Evolutionary conservation across 2,888 invertebrate species (phyloP).

Genomic region (Folsomia candida): DNA sequence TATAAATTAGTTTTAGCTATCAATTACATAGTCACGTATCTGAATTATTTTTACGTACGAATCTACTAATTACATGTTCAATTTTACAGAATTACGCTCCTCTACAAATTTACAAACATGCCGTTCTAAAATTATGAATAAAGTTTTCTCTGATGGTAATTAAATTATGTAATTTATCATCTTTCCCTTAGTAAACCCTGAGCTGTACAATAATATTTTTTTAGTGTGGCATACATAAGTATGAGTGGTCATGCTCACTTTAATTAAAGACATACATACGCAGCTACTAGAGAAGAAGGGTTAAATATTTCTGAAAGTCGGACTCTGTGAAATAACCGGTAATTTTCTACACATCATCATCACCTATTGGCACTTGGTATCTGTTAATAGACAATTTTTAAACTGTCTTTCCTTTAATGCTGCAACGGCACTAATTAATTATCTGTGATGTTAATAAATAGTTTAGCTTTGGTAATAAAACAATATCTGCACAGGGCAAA

Average conservation of each 20-base stretch:
- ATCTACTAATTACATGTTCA: conserved; percentile 1
- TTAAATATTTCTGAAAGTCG: too few species aligned
- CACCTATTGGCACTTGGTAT: conserved; percentile 4
- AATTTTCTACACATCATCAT: not conserved
- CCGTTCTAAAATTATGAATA: too few species aligned
- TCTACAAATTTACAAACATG: not conserved
- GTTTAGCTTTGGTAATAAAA: not conserved
- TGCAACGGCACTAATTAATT: conserved; percentile 30
- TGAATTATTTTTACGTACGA: too few species aligned
- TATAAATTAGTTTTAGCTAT: too few species aligned
- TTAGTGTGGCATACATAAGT: too few species aligned
- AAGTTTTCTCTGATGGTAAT: not conserved
- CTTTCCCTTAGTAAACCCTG: not conserved
- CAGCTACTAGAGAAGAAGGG: too few species aligned
- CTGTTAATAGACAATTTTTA: not conserved
- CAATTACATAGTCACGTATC: too few species aligned
- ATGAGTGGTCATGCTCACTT: too few species aligned
- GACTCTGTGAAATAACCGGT: not conserved
- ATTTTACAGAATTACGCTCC: not conserved
- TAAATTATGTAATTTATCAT: not conserved
- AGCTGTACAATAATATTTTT: conserved; percentile 2
- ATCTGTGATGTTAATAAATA: too few species aligned
- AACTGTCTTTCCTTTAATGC: conserved; percentile 38
- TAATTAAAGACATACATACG: too few species aligned
- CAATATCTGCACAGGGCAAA: too few species aligned